These are phyloP conservation scores for Hipparchia sbordonii DNA, from an alignment of 2,888 invertebrate species.

Conservation along the genomic window DNA sequence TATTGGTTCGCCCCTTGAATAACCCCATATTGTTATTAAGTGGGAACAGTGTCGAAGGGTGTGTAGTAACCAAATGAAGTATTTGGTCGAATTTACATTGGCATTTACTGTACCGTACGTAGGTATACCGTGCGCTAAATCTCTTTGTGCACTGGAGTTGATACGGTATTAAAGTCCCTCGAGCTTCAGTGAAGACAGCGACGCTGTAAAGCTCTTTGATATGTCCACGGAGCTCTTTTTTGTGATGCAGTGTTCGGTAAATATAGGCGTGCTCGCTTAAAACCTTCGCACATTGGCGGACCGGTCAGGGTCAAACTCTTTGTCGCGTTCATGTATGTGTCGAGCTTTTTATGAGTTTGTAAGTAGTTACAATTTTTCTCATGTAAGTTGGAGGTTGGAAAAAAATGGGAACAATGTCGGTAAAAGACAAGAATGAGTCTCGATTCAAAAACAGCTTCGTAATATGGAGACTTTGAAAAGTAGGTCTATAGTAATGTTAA, in stretches of 20 bases:
- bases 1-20: too few species aligned
- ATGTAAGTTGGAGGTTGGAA: too few species aligned
- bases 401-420: too few species aligned
- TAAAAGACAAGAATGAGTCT: too few species aligned
- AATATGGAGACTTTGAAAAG: too few species aligned
- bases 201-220: slow-evolving; percentile 21
- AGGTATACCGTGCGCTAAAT: not conserved
- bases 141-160: not conserved
- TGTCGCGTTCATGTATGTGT: not conserved
- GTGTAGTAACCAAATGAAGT: too few species aligned
- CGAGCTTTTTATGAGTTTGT: not conserved
- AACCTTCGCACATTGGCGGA: not conserved
- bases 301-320: slow-evolving; percentile 9
- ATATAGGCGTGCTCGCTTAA: slow-evolving; percentile 13
- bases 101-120: not conserved
- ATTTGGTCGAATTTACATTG: not conserved
- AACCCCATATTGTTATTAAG: too few species aligned
- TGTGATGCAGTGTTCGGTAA: not conserved
- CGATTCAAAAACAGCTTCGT: too few species aligned
- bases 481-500: too few species aligned
- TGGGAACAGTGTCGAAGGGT: too few species aligned
- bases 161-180: slow-evolving; percentile 10
- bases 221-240: slow-evolving; percentile 10
- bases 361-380: too few species aligned
- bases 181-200: slow-evolving; percentile 12